Base-by-base conservation (phyloP, 2,888 invertebrate genomes). In the Tricholauxania praeusta region DNA sequence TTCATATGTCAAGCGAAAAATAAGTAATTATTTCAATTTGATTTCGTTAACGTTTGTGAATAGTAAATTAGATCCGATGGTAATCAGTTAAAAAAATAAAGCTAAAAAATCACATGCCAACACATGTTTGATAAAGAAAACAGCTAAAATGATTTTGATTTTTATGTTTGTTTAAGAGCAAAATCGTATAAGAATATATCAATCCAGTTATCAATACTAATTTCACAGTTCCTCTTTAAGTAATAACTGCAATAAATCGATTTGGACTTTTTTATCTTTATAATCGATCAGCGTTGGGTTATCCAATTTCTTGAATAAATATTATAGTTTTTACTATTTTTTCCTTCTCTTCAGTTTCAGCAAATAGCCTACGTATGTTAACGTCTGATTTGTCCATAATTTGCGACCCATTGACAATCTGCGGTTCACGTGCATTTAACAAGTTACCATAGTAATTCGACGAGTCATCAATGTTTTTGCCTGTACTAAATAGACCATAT, bases 331-430 rank as follows among this genome's bases (percentile, higher is more conserved):
- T 67, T 74, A 96, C 95, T 88, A 94, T 90, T 84, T 97, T 98
- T 85, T 98, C 97, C 87, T 99, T 99, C 79, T 99, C 99, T 87
- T 99, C 99, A 1, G 99, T 99, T 73, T 99, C 99, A 72, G 98
- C 98, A 88, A 99, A 99, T 75, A 99, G 89, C 68, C 97, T 90
- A 76, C 99, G 89, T 78, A 99, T 92, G 86, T 99, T 99, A 52
- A 99, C 98, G 89, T 99, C 99, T 67, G 98, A 98, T 89, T 99
- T 99, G 89, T 99, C 99, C 83, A 99, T 90, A 85, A 99, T 97
- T 88, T 99, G 98, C 0, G 99, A 99, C 1, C 99, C 99, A 85
- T 99, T 99, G 1, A 99, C 98, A 85, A 99, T 99, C 89, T 99
- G 99, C 0, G 99, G 99, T 84, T 99, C 99, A 48, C 98, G 91